These are phyloP conservation scores for Hypolimnas misippus DNA, from an alignment of 2,888 invertebrate genomes.

Conservation along the genomic window DNA sequence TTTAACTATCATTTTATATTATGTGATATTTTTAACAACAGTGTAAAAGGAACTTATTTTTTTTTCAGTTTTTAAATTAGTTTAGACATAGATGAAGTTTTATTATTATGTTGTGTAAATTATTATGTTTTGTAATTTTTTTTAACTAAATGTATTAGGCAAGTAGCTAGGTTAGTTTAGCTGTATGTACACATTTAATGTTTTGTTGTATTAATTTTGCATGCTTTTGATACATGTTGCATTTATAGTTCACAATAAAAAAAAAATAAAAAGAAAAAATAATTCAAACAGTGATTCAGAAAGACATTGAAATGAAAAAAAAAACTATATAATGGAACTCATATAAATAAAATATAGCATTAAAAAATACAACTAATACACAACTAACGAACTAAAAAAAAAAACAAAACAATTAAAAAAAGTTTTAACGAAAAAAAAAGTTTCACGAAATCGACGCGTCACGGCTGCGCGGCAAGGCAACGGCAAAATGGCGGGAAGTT, in stretches of 20 bases:
- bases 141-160: no score
- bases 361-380: neutral
- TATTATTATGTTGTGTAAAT: no score
- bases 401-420: conserved; percentile 33
- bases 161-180: neutral
- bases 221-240: neutral
- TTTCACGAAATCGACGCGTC: conserved; percentile 9
- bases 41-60: no score
- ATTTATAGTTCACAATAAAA: neutral
- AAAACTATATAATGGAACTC: neutral
- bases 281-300: neutral
- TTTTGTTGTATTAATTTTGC: neutral
- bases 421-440: conserved; percentile 37
- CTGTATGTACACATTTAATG: neutral
- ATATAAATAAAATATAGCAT: neutral
- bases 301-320: neutral
- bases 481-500: conserved; percentile 28
- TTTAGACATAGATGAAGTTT: no score
- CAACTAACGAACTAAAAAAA: neutral
- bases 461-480: neutral
- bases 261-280: neutral
- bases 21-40: no score
- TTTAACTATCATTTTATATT: no score
- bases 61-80: no score
- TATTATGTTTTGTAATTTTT: no score